Evolutionary conservation across 2,888 invertebrate species (phyloP).

Genomic region (Lamellibrachia satsuma): DNA sequence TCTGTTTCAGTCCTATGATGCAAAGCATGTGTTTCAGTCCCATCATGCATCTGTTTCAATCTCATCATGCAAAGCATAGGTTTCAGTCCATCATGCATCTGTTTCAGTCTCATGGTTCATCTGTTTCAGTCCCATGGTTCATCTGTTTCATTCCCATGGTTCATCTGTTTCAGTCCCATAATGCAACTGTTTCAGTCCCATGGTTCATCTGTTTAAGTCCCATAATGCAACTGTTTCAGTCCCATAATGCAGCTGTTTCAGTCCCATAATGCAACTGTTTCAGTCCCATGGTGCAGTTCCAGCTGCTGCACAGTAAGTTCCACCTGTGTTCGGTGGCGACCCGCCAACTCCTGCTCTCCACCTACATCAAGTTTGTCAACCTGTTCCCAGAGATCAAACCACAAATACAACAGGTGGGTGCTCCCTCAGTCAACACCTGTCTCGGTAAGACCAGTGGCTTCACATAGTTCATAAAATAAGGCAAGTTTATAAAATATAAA

Average conservation of each 20-base stretch:
- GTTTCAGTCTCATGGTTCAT: constrained; percentile 40
- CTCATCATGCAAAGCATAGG: constrained; percentile 95
- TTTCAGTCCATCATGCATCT: constrained; percentile 98
- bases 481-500: too few relatives aligned
- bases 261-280: constrained; percentile 38
- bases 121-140: constrained; percentile 84
- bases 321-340: constrained; percentile 98
- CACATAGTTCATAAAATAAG: too few relatives aligned
- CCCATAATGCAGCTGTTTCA: constrained; percentile 90
- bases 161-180: constrained; percentile 76
- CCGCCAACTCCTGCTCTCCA: constrained; percentile 92
- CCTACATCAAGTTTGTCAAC: constrained; percentile 99
- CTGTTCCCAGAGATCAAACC: constrained; percentile 97
- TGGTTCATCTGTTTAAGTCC: constrained; percentile 87
- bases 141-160: constrained; percentile 72
- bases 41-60: constrained; percentile 67
- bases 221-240: constrained; percentile 68
- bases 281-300: constrained; percentile 96
- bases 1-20: too few relatives aligned
- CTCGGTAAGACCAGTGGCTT: background rate
- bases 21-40: too few relatives aligned
- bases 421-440: background rate
- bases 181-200: constrained; percentile 95
- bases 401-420: constrained; percentile 77
- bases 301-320: constrained; percentile 97